Conservation (phyloP, 2,113 vertebrate species). For the Sapajus apella region DNA sequence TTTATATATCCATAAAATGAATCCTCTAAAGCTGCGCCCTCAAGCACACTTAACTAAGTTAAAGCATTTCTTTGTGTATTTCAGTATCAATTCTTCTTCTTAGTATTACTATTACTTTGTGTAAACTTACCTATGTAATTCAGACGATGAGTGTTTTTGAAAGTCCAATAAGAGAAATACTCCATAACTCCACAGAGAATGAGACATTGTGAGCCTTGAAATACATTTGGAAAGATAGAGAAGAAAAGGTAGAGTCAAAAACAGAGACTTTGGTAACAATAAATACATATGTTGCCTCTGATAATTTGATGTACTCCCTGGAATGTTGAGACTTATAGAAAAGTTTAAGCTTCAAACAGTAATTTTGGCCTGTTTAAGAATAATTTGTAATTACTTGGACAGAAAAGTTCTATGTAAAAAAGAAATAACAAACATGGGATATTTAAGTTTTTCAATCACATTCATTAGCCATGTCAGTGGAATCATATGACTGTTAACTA, state of each 20-base stretch:
- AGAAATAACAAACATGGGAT: neutral
- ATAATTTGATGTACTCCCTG: neutral
- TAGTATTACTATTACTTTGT: neutral
- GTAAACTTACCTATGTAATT: neutral
- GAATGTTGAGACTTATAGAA: neutral
- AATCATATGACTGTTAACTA: slow-evolving; percentile 43
- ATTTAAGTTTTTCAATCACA: slow-evolving; percentile 45
- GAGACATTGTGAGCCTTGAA: neutral
- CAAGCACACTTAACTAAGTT: neutral
- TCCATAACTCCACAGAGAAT: neutral
- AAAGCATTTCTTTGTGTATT: neutral
- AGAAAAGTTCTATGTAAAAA: slow-evolving; percentile 21
- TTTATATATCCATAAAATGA: neutral
- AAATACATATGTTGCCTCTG: neutral
- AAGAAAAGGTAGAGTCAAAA: neutral
- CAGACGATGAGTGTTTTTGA: neutral
- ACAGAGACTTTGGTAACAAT: neutral
- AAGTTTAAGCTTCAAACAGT: neutral
- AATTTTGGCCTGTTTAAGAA: neutral
- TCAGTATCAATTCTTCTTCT: neutral
- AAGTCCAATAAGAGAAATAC: neutral
- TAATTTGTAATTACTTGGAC: neutral
- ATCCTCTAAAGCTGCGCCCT: neutral
- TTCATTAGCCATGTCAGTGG: slow-evolving; percentile 48
- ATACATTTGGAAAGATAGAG: neutral